Evolutionary conservation across 2,113 vertebrate genomes (phyloP), one percentile per base, ranked within the genome.

Genomic region (Ceratotherium simum): DNA sequence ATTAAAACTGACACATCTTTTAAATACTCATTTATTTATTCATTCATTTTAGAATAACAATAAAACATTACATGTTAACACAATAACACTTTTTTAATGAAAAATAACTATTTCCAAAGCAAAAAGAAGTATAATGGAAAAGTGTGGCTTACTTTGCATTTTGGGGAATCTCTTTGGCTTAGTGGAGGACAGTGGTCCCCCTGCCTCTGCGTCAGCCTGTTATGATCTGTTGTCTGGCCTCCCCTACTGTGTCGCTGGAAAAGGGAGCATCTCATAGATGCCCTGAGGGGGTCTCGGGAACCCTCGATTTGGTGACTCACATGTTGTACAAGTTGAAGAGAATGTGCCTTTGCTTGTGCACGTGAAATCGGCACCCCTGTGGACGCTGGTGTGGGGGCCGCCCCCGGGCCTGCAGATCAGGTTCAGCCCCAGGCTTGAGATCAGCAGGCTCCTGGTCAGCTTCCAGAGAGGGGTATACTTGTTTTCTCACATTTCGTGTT

Each of bases 1-100:
- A 5, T 18, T 4, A 18, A 8, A n/a, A n/a, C 16, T 0, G 33
- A 39, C 58, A 27, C 0, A 2, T 64, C 20, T 39, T 70, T 60
- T 64, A n/a, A 23, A 54, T 42, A 36, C 9, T 51, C 18, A 16
- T 10, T 54, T n/a, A 54, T 10, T 48, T n/a, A 16, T 10, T 48
- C 51, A 3, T 67, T 64, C 29, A n/a, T 42, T 72, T 80, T 4
- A 85, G 1, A 18, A 20, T 7, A 79, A 48, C 48, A 48, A 29
- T 4, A 31, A 33, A n/a, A 3, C 5, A 8, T 36, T 36, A 33
- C 33, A 0, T 10, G 85, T 56, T 56, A 62, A 39, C 17, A 11
- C 13, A 42, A 42, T 42, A 14, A 67, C 9, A 25, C 6, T 13
- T 12, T 5, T 58, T 18, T 27, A 60, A 46, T 0, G 5, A 46